Conservation (phyloP, 2,888 invertebrate species). For the Disparrhopalites patrizii region DNA sequence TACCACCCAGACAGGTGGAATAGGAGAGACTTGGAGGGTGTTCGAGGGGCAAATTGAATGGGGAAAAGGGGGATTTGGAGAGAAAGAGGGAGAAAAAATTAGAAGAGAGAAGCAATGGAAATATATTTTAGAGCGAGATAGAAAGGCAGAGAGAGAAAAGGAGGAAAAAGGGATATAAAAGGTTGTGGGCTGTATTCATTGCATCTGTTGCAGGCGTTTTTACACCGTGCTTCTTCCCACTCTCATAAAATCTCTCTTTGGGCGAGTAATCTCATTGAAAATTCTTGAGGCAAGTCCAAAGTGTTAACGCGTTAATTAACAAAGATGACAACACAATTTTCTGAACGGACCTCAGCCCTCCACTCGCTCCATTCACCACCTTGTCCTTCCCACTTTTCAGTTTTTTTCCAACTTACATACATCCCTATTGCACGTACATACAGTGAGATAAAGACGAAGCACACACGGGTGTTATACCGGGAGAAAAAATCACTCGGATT, state of each 20-base stretch:
- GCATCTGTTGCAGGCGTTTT: neutral
- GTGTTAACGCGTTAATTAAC: constrained; percentile 29
- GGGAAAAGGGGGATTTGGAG: too few species aligned
- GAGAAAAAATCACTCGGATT: too few species aligned
- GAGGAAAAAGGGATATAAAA: neutral
- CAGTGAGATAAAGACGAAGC: too few species aligned
- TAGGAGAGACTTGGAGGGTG: too few species aligned
- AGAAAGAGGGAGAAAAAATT: too few species aligned
- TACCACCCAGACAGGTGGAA: too few species aligned
- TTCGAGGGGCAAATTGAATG: too few species aligned
- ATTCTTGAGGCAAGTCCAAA: constrained; percentile 19
- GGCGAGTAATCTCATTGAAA: constrained; percentile 23
- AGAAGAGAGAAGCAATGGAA: too few species aligned
- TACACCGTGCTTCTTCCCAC: neutral
- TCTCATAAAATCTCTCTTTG: constrained; percentile 15
- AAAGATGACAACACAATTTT: constrained; percentile 26
- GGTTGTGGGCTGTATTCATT: neutral
- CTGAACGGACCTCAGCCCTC: neutral
- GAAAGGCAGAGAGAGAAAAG: neutral
- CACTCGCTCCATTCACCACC: neutral
- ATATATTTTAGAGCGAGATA: neutral
- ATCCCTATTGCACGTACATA: too few species aligned
- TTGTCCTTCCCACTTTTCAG: too few species aligned
- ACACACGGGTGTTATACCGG: too few species aligned
- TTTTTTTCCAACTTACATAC: too few species aligned